Evolutionary conservation across 2,797 vertebrate species (phyloP), one percentile per base, ranked within the genome.

Genomic region (Pangasius macronema): DNA sequence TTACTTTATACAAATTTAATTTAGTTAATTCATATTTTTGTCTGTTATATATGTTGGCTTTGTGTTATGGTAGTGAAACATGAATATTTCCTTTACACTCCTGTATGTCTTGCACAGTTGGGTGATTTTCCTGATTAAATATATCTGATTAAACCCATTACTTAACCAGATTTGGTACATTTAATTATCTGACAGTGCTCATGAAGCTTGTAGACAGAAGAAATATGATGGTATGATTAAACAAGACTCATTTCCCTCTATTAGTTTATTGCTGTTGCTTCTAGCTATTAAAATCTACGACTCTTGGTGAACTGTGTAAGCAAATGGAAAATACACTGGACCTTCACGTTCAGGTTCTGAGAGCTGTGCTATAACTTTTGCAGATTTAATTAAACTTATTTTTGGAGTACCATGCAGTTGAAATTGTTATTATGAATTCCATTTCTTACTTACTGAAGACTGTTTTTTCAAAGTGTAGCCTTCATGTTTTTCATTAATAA

Each of bases 101-200:
- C 49, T 77, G 49, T 53, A 76, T 76, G 73, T 39, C 8, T 57
- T 53, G n/a, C n/a, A 30, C 75, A 59, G 33, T 27, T 59, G 14
- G 77, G 11, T 61, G 59, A 82, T 82, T 82, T 82, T 39, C 20
- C 33, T 80, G 53, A 59, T 80, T 7, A 76, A 76, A 76, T 51
- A 51, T 76, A 76, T 30, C 6, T 18, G 46, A 76, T 76, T 76
- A 49, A 76, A 76, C 13, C 6, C 30, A 33, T 20, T 36, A 33
- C 3, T 57, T 80, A 10, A 57, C 16, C 76, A 55, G 30, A 30
- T 36, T 46, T 82, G 39, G 5, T 4, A 13, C 24, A 42, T 39
- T 79, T 20, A 11, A 81, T 59, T 55, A 51, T 51, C 30, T 33
- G n/a, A 22, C 8, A 33, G n/a, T 5, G n/a, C 33, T 22, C 51